Percentiles rank a stretch among this genome's conserved stretches.
Conservation (phyloP, 2,797 vertebrate genomes). For the Limosa lapponica region DNA sequence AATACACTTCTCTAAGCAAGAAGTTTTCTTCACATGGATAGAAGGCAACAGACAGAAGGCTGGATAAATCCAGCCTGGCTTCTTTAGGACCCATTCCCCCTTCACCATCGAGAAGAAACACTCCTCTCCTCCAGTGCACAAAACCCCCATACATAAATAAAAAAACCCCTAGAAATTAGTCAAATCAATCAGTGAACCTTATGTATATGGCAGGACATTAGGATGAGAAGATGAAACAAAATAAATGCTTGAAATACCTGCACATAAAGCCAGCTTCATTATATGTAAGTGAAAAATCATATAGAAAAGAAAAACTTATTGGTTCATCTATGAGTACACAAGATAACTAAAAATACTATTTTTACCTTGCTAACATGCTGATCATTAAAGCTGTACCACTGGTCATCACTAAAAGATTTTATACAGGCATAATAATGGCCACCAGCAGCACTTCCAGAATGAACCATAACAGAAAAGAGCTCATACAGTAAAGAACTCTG, state of each 20-base stretch:
- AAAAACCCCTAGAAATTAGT: background rate
- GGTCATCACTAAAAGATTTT: constrained; percentile 95
- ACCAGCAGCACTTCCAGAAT: constrained; percentile 97
- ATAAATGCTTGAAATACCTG: background rate
- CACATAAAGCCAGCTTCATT: background rate
- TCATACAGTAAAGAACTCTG: constrained; percentile 94
- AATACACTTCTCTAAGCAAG: background rate
- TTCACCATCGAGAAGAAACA: background rate
- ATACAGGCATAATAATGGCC: constrained; percentile 99
- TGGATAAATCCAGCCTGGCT: background rate
- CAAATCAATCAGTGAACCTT: background rate
- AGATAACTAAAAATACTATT: background rate
- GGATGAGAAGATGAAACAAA: background rate
- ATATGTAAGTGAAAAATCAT: background rate
- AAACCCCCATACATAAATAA: background rate
- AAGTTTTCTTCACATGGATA: background rate
- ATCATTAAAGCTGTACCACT: constrained; percentile 99
- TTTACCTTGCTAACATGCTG: constrained; percentile 98
- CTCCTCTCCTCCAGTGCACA: background rate
- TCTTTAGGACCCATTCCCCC: background rate
- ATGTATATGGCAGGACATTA: background rate
- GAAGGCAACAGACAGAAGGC: no score
- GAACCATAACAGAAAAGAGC: constrained; percentile 99
- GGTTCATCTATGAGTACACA: background rate
- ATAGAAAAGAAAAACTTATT: background rate